phyloP scores from a whole-genome alignment of 2,888 invertebrate species.

The Eremobia ochroleuca region DNA sequence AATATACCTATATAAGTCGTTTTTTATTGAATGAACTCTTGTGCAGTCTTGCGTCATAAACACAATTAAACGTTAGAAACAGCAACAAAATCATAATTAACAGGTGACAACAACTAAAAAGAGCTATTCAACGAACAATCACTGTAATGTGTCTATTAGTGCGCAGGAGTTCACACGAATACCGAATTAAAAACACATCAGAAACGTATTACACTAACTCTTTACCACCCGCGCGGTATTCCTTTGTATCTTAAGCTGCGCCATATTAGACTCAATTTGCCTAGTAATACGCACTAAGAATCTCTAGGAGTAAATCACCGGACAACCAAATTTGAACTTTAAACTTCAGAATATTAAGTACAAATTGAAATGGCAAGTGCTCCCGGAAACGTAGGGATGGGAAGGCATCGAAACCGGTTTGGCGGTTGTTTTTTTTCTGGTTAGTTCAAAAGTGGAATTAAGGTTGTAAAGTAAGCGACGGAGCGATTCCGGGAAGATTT shows the following conservation, averaged over 20 bases:
- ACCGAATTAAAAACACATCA: conserved; percentile 89
- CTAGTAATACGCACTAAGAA: conserved; percentile 52
- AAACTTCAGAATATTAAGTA: neutral
- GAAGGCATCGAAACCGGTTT: conserved; percentile 68
- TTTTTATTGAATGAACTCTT: neutral
- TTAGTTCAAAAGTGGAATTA: conserved; percentile 74
- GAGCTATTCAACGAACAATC: conserved; percentile 68
- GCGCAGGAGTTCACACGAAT: conserved; percentile 88
- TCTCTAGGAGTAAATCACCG: conserved; percentile 8
- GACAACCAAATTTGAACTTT: conserved; percentile 47
- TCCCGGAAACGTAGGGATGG: conserved; percentile 75
- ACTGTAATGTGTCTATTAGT: conserved; percentile 85
- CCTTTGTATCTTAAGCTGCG: conserved; percentile 52
- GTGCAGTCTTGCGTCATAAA: neutral
- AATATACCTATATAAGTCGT: too few relatives aligned
- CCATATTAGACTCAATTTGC: conserved; percentile 38
- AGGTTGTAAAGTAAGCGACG: conserved; percentile 65
- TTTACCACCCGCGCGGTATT: conserved; percentile 78
- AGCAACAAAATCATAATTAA: conserved; percentile 58
- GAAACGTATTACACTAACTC: conserved; percentile 87
- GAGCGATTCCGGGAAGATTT: conserved; percentile 52
- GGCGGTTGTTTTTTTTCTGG: conserved; percentile 66
- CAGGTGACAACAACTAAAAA: conserved; percentile 70
- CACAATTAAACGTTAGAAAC: conserved; percentile 28
- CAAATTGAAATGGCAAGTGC: conserved; percentile 35